phyloP scores from a whole-genome alignment of 2,888 invertebrate species.

The Archaeoteleia sp. region DNA sequence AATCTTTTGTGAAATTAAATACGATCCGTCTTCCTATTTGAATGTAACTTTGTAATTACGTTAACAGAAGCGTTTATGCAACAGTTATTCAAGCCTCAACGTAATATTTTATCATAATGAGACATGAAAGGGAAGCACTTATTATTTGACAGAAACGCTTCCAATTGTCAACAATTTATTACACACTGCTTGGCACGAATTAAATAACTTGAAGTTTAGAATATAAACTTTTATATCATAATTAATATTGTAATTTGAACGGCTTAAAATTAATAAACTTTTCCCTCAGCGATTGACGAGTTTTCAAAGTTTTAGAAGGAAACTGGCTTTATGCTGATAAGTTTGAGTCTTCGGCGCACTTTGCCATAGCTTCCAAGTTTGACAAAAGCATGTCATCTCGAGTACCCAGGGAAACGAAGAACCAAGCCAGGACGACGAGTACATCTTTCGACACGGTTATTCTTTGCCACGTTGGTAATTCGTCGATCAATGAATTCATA shows the following conservation, averaged over 20 bases:
- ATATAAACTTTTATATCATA: too few species aligned
- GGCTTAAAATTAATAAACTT: too few species aligned
- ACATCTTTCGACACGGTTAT: slow-evolving; percentile 66
- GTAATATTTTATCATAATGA: too few species aligned
- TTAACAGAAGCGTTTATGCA: too few species aligned
- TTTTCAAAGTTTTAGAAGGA: background rate
- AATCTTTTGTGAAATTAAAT: background rate
- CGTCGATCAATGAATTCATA: slow-evolving; percentile 49
- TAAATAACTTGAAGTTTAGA: too few species aligned
- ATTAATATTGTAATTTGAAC: too few species aligned
- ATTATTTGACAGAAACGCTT: too few species aligned
- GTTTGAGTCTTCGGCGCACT: slow-evolving; percentile 55
- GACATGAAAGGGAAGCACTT: too few species aligned
- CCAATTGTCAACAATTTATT: too few species aligned
- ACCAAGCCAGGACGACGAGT: slow-evolving; percentile 66
- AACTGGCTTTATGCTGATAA: slow-evolving; percentile 14
- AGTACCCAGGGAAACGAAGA: slow-evolving; percentile 66
- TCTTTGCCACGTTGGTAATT: slow-evolving; percentile 64
- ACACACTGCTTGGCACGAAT: too few species aligned
- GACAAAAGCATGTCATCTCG: slow-evolving; percentile 64
- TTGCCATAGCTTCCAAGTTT: slow-evolving; percentile 65
- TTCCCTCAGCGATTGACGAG: background rate
- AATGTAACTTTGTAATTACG: too few species aligned
- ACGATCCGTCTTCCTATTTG: background rate
- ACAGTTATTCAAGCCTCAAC: too few species aligned